A percentile compares a stretch with the other conserved stretches of the same genome.
These are phyloP conservation scores for rat (Rattus norvegicus) DNA, from an alignment of 2,113 vertebrate species.

Conservation along the genomic window DNA sequence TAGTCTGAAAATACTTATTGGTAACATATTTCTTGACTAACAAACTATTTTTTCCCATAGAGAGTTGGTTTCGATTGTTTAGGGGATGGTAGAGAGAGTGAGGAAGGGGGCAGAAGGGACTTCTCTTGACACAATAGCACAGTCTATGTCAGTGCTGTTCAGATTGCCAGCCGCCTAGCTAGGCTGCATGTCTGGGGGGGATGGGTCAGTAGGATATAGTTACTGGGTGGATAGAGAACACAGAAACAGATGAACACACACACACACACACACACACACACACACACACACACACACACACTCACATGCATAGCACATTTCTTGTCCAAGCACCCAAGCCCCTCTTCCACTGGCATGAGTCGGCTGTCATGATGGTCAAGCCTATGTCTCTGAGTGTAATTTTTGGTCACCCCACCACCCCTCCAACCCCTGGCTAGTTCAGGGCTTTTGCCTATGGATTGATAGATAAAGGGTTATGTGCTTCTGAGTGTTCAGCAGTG, in stretches of 20 bases:
- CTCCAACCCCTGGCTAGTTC: neutral
- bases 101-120: neutral
- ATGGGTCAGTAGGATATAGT: neutral
- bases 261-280: neutral
- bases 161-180: neutral
- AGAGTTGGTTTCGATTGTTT: neutral
- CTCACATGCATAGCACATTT: conserved; percentile 16
- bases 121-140: conserved; percentile 25
- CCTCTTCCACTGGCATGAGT: neutral
- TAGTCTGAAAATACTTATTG: conserved; percentile 63
- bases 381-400: neutral
- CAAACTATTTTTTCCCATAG: neutral
- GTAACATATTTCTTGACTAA: conserved; percentile 47
- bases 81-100: neutral
- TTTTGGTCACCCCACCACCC: neutral
- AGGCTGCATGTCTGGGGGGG: neutral
- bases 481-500: neutral
- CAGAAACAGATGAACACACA: neutral
- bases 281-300: neutral
- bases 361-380: neutral
- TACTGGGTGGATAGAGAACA: neutral
- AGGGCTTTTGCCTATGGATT: neutral
- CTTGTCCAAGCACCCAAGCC: neutral
- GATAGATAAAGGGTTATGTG: neutral
- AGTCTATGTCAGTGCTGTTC: neutral